Conservation (phyloP, 23 tunicate species). For the Styela plicata region DNA sequence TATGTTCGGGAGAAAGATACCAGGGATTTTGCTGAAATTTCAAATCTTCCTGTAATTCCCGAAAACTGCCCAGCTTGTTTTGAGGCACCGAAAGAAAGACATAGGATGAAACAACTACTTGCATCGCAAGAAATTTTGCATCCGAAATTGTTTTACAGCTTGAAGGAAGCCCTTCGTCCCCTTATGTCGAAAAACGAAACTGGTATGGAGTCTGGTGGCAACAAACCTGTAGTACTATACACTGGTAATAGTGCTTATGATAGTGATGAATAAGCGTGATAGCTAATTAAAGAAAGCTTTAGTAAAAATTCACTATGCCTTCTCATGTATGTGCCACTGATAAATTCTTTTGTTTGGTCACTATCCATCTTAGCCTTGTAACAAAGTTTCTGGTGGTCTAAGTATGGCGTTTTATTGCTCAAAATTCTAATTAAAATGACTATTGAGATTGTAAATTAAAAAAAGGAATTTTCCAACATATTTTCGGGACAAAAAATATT, state of each 20-base stretch:
- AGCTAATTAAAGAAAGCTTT: no score
- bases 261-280: background rate
- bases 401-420: no score
- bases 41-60: conserved; percentile 90
- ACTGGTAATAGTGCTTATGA: background rate
- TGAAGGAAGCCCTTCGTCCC: conserved; percentile 78
- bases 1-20: conserved; percentile 95
- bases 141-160: conserved; percentile 73
- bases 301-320: no score
- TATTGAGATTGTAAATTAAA: no score
- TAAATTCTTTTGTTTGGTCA: no score
- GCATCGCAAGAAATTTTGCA: conserved; percentile 97
- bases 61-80: conserved; percentile 99
- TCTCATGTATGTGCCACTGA: no score
- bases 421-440: no score
- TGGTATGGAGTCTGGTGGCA: conserved; percentile 1
- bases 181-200: conserved; percentile 52
- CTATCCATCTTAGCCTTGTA: no score
- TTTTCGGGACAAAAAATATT: no score
- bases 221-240: background rate
- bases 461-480: no score
- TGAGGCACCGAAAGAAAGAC: conserved; percentile 98
- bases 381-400: no score
- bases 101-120: conserved; percentile 94
- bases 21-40: conserved; percentile 81